phyloP scores from a whole-genome alignment of 2,113 vertebrate species.

The Sinocyclocheilus grahami region DNA sequence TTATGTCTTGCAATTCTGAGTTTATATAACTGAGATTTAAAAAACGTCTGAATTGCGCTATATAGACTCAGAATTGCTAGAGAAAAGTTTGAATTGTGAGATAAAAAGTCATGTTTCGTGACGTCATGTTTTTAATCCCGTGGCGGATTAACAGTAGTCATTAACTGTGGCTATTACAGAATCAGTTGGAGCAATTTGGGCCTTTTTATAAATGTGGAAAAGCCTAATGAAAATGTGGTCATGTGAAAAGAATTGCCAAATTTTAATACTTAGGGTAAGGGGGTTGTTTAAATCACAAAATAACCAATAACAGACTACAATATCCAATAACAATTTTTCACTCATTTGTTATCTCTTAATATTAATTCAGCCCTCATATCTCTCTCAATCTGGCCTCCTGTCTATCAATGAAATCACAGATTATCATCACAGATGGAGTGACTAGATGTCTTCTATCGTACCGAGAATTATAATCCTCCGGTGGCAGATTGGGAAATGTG shows the following conservation, averaged over 20 bases:
- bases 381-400: conserved; percentile 1
- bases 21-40: background rate
- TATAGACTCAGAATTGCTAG: background rate
- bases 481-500: background rate
- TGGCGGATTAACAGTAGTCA: background rate
- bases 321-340: background rate
- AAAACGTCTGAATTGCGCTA: no score
- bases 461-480: conserved; percentile 8
- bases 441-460: background rate
- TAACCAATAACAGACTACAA: background rate
- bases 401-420: background rate
- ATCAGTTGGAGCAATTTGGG: background rate
- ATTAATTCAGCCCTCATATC: background rate
- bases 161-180: background rate
- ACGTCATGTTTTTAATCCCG: background rate
- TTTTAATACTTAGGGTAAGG: background rate
- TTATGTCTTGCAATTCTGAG: background rate
- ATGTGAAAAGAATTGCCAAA: background rate
- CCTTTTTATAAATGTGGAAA: background rate
- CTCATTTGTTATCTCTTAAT: background rate
- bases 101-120: background rate
- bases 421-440: conserved; percentile 19
- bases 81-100: background rate
- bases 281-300: background rate
- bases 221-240: background rate